These are phyloP conservation scores for Caenorhabditis sp. DNA, from an alignment of 2,888 invertebrate genomes.

Conservation along the genomic window DNA sequence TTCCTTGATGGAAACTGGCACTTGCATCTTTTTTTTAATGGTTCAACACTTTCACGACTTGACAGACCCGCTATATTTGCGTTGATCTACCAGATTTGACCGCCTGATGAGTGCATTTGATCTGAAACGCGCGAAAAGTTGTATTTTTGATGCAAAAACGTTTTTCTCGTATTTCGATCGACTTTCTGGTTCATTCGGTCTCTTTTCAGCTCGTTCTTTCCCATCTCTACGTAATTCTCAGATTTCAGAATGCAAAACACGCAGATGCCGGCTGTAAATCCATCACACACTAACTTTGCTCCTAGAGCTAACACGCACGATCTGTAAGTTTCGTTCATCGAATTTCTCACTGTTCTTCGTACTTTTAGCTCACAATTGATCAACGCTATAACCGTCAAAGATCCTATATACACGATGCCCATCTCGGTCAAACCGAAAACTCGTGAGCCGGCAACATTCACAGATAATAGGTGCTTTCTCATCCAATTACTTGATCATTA, in stretches of 20 bases:
- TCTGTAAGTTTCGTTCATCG: constrained; percentile 55
- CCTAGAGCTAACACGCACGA: constrained; percentile 17
- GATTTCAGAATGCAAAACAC: constrained; percentile 57
- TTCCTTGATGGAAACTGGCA: too few relatives aligned
- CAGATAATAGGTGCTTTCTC: constrained; percentile 52
- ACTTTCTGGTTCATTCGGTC: background rate
- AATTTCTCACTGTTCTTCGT: background rate
- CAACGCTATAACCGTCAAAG: constrained; percentile 5
- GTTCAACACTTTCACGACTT: too few relatives aligned
- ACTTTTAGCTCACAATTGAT: constrained; percentile 16
- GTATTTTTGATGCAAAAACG: too few relatives aligned
- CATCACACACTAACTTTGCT: constrained; percentile 32
- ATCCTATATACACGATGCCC: constrained; percentile 53
- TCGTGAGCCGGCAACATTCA: constrained; percentile 52
- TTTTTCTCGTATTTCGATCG: too few relatives aligned
- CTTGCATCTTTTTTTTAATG: background rate
- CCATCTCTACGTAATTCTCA: background rate
- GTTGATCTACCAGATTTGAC: too few relatives aligned
- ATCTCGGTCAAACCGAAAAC: constrained; percentile 63
- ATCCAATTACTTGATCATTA: background rate
- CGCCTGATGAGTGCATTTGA: too few relatives aligned
- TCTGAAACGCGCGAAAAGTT: too few relatives aligned
- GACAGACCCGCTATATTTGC: too few relatives aligned
- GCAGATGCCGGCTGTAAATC: constrained; percentile 15
- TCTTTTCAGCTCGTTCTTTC: background rate